These are phyloP conservation scores for Acromyrmex echinatior DNA, from an alignment of 1,140 invertebrate species.

Conservation along the genomic window DNA sequence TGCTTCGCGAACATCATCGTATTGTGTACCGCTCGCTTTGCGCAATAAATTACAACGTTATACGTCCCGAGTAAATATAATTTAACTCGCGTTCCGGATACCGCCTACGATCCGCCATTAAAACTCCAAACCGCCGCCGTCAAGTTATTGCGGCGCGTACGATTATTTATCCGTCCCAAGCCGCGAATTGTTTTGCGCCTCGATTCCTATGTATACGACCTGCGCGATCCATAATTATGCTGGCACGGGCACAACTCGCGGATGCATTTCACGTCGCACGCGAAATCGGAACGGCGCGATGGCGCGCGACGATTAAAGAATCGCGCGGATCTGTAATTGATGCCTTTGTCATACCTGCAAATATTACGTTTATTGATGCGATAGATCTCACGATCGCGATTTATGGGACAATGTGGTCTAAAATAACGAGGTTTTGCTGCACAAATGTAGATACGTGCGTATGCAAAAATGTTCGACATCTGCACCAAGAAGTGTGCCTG, in stretches of 20 bases:
- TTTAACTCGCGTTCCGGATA: constrained; percentile 24
- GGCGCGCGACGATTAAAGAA: constrained; percentile 32
- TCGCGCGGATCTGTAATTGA: neutral
- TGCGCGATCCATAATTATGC: constrained; percentile 39
- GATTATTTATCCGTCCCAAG: constrained; percentile 48
- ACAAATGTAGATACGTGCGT: neutral
- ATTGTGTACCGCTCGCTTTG: constrained; percentile 24
- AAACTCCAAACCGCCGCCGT: constrained; percentile 30
- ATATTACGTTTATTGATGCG: neutral
- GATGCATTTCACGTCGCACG: constrained; percentile 7
- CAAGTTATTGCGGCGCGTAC: constrained; percentile 23
- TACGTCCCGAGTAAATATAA: constrained; percentile 38
- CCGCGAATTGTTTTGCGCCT: constrained; percentile 46
- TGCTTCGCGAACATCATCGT: neutral
- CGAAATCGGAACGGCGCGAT: neutral
- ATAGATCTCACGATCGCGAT: neutral
- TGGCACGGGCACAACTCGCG: constrained; percentile 29
- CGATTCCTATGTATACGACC: neutral
- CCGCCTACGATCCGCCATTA: constrained; percentile 51
- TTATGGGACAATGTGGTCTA: constrained; percentile 6
- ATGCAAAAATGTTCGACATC: neutral
- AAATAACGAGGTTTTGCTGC: neutral
- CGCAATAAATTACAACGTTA: constrained; percentile 50
- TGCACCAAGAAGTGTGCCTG: neutral
- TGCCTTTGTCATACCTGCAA: neutral